Base-by-base conservation (phyloP, 1,140 invertebrate species). In the Drosophila lini region DNA sequence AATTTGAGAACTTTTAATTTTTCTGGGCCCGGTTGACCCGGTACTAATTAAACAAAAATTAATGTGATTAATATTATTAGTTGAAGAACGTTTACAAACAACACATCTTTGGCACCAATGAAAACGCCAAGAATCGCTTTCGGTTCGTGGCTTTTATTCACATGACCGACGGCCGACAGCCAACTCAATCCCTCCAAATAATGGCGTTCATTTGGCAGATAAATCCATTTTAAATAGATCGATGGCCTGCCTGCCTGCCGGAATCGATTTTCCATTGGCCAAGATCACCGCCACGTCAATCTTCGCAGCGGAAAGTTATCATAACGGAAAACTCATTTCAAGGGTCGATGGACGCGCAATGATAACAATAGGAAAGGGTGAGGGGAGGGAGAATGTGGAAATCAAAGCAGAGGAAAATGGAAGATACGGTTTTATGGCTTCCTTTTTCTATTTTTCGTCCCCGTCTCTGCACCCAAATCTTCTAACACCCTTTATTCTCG, bases 291-390 rank as follows among this genome's bases (percentile, higher is more conserved):
- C 16, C 47, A n/a, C 42, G 61, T 69, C 65, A 67, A 67, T 69
- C 65, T 36, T 65, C 60, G 64, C 3, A 6, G 13, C 38, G 25
- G 16, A 13, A 19, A 69, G 32, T 69, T 69, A 69, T 69, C 65
- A 65, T 57, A 36, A 19, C 16, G 59, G 34, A 47, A 57, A 68
- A 68, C 60, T 19, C 28, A 64, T 71, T 69, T 36, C n/a, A 28
- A 38, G 64, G 68, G 68, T 70, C 68, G 65, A 50, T 44, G 64
- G 36, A 71, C 68, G 28, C 42, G 65, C n/a, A 71, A 69, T 69
- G 61, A 69, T 69, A 69, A 69, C 65, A 69, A 65, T 38, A 1
- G 10, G 10, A 61, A 25, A 7, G 42, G 25, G 36, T 3, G 31
- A 32, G 28, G 22, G 10, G 31, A 16, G 28, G 13, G n/a, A 5